Evolutionary conservation across 2,888 invertebrate genomes (phyloP).

Genomic region (Asteroscopus sphinx): DNA sequence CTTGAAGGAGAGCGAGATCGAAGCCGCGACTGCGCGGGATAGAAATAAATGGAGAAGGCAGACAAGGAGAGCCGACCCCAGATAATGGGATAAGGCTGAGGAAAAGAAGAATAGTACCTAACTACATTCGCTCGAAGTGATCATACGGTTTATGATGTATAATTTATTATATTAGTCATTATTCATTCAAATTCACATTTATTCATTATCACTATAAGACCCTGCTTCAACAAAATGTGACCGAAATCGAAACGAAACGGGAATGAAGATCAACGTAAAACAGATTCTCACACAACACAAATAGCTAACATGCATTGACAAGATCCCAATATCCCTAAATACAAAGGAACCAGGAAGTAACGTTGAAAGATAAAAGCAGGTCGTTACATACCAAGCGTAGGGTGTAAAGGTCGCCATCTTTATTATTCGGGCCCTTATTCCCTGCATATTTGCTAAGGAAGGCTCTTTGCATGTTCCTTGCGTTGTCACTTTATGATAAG

Average conservation of each 20-base stretch:
- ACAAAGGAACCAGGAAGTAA: conserved; percentile 1
- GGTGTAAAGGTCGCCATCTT: conserved; percentile 19
- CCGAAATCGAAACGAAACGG: not conserved
- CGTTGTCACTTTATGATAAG: not conserved
- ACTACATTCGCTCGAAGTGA: no score
- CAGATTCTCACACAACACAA: not conserved
- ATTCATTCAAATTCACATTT: no score
- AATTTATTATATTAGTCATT: no score
- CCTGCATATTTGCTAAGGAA: not conserved
- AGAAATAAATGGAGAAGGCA: no score
- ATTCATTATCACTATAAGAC: no score
- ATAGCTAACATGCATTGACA: conserved; percentile 3
- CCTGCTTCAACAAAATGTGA: no score
- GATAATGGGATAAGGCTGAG: no score
- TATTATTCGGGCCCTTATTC: conserved; percentile 8
- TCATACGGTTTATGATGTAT: no score
- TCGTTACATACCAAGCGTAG: conserved; percentile 1
- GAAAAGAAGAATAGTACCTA: no score
- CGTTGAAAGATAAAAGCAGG: conserved; percentile 6
- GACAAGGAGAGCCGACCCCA: no score
- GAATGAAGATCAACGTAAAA: not conserved
- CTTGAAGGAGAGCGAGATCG: no score
- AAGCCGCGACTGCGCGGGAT: no score
- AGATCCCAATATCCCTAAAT: conserved; percentile 3
- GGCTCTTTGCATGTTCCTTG: not conserved